A percentile compares a stretch with the other conserved stretches of the same genome.
phyloP scores from a whole-genome alignment of 2,797 vertebrate genomes.

The Furcifer pardalis region DNA sequence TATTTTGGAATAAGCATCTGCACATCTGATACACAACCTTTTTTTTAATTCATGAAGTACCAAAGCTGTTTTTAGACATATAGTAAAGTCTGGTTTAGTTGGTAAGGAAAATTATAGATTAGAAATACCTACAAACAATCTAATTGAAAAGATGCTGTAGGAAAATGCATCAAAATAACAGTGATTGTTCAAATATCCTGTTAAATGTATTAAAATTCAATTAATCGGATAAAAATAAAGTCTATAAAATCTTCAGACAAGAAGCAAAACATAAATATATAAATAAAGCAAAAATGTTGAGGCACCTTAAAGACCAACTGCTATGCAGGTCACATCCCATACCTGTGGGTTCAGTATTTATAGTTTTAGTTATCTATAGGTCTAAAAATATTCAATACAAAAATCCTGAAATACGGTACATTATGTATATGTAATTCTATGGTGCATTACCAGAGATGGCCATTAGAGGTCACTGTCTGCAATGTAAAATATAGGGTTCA shows the following conservation, averaged over 20 bases:
- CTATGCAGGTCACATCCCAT: too few relatives aligned
- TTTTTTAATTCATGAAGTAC: conserved; percentile 3
- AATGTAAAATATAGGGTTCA: too few relatives aligned
- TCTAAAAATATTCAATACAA: too few relatives aligned
- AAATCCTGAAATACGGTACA: too few relatives aligned
- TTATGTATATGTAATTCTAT: too few relatives aligned
- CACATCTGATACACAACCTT: not conserved
- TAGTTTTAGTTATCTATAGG: too few relatives aligned
- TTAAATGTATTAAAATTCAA: not conserved
- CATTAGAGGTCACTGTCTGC: too few relatives aligned
- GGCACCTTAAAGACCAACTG: too few relatives aligned
- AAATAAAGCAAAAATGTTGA: too few relatives aligned
- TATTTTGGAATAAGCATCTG: not conserved
- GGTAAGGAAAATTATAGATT: not conserved
- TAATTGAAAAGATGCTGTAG: not conserved
- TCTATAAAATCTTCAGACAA: not conserved
- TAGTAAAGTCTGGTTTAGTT: not conserved
- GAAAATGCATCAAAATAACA: not conserved
- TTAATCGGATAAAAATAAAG: not conserved
- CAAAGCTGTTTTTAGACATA: not conserved
- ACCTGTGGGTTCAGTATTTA: too few relatives aligned
- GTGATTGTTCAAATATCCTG: not conserved
- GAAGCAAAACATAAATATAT: too few relatives aligned
- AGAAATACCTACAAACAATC: not conserved
- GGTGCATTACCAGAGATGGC: too few relatives aligned